These are phyloP conservation scores for Carettochelys insculpta DNA, from an alignment of 2,113 vertebrate genomes.

Conservation along the genomic window DNA sequence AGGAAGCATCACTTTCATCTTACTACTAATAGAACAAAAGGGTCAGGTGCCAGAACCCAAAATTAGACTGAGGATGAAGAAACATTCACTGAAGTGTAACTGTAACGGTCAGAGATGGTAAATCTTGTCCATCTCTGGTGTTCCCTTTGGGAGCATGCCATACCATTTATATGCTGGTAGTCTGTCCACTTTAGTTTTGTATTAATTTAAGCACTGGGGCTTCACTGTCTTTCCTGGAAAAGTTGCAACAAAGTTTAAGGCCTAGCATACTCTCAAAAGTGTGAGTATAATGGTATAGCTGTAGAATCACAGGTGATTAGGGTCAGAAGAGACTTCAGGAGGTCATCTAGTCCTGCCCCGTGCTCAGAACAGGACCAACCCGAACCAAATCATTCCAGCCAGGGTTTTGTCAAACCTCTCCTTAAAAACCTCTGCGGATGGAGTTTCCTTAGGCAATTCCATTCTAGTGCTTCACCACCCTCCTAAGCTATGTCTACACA, in stretches of 20 bases:
- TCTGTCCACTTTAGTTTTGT: neutral
- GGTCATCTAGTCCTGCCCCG: too few relatives aligned
- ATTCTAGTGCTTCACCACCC: too few relatives aligned
- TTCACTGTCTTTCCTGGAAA: neutral
- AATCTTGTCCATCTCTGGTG: neutral
- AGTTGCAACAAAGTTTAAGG: rapidly evolving
- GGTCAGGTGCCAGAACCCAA: neutral
- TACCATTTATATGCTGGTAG: rapidly evolving
- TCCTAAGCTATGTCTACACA: too few relatives aligned
- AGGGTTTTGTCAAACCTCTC: too few relatives aligned
- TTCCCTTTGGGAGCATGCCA: neutral
- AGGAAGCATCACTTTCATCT: neutral
- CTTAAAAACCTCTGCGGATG: too few relatives aligned
- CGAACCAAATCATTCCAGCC: too few relatives aligned
- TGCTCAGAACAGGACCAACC: too few relatives aligned
- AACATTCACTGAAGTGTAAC: neutral
- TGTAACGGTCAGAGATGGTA: rapidly evolving
- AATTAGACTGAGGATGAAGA: neutral
- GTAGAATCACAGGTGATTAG: too few relatives aligned
- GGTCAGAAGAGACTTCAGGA: too few relatives aligned
- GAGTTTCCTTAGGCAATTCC: too few relatives aligned
- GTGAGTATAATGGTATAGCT: too few relatives aligned
- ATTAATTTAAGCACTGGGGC: neutral
- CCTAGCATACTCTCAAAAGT: neutral
- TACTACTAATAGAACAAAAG: neutral